Base-by-base conservation (phyloP, 2,113 vertebrate genomes). In the Chrysemys picta region DNA sequence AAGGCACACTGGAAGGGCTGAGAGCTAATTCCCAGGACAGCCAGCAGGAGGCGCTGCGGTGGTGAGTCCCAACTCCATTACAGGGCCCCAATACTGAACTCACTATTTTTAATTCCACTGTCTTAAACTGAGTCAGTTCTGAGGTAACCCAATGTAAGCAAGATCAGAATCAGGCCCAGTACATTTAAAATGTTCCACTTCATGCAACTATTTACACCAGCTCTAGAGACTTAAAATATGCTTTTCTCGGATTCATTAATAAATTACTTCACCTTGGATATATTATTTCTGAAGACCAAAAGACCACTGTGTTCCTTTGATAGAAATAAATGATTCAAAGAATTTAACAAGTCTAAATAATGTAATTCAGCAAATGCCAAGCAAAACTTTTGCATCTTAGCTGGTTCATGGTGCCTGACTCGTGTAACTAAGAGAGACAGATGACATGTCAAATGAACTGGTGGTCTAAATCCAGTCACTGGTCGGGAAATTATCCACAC, bases 281-380 rank as follows among this genome's bases (percentile, higher is more conserved):
- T 80, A 5, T 88, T 91, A 72, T 84, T 97, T 94, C 22, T 88
- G 79, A 89, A 85, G 83, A 89, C 80, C 72, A 91, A 88, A 96
- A 89, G 22, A 88, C 52, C 78, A 35, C 16, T 84, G 31, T 54
- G 12, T 6, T 91, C 45, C 49, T 96, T 86, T 75, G 82, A 81
- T 80, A 53, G 80, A 80, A 4, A 80, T 24, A 82, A 92, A 80
- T 31, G 10, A 24, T 24, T 93, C 72, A 90, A 76, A 94, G 45
- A 29, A 84, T 89, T 91, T 62, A 93, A 85, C 80, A 65, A 0
- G 0, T 57, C 59, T 88, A 59, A 93, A 80, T 42, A 54, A 52
- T 25, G 76, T 78, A 83, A 91, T 84, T 95, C 87, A 84, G 79
- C 62, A 86, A 89, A 86, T 53, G 45, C 4, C 13, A 69, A 76